A percentile compares a stretch with the other conserved stretches of the same genome.
phyloP scores from a whole-genome alignment of 1,140 invertebrate genomes.

The Laupala kohalensis region DNA sequence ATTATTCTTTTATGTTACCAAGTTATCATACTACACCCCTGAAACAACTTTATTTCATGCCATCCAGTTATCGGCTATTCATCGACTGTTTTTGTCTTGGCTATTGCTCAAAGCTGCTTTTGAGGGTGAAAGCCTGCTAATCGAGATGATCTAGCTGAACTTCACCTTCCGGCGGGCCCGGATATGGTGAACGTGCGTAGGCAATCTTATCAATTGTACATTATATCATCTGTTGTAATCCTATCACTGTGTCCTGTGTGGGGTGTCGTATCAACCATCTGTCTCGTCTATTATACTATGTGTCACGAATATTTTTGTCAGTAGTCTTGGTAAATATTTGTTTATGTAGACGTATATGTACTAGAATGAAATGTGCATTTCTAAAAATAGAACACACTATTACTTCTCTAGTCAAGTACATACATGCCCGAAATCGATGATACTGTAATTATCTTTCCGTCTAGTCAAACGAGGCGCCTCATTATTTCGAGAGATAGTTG shows the following conservation, averaged over 20 bases:
- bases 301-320: not conserved
- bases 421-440: not conserved
- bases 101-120: no score
- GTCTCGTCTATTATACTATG: not conserved
- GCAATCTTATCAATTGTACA: not conserved
- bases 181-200: not conserved
- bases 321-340: not conserved
- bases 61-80: no score
- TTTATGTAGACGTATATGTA: not conserved
- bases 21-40: no score
- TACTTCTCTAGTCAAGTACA: not conserved
- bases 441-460: not conserved
- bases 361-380: not conserved
- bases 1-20: no score
- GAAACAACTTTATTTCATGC: no score
- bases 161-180: not conserved
- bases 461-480: not conserved
- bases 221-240: not conserved
- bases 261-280: not conserved
- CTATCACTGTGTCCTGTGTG: not conserved
- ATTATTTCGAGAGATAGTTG: not conserved
- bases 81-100: no score
- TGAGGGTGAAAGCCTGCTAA: no score
- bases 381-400: not conserved
- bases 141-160: not conserved